These are phyloP conservation scores for Calameuta filiformis DNA, from an alignment of 2,888 invertebrate genomes.

Conservation along the genomic window DNA sequence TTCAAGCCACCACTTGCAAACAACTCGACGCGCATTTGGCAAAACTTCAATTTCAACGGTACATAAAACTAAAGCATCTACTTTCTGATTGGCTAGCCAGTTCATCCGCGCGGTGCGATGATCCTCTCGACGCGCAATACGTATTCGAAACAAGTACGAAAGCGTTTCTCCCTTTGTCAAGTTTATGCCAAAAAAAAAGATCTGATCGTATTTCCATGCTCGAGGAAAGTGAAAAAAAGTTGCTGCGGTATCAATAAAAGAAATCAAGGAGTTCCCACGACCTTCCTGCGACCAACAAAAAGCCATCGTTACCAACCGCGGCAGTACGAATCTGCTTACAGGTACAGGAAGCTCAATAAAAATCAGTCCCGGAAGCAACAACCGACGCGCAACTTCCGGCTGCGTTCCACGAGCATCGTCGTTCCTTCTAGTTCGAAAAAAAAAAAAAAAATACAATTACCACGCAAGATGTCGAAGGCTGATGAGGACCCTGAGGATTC, in stretches of 20 bases:
- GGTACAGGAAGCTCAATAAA: background rate
- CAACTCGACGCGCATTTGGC: constrained; percentile 13
- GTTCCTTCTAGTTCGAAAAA: background rate
- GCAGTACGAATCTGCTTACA: background rate
- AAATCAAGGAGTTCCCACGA: background rate
- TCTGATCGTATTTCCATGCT: background rate
- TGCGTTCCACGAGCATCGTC: background rate
- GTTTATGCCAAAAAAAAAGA: background rate
- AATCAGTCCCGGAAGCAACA: background rate
- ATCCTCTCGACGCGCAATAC: background rate
- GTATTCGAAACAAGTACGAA: background rate
- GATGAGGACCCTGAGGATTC: background rate
- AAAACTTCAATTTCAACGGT: constrained; percentile 7
- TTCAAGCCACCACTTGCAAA: background rate
- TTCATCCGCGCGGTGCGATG: background rate
- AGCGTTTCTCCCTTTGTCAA: background rate
- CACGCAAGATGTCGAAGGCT: background rate
- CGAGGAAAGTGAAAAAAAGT: background rate
- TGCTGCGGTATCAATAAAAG: background rate
- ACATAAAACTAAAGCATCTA: background rate
- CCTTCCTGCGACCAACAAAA: background rate
- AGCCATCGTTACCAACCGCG: background rate
- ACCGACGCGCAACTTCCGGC: background rate
- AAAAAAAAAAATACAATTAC: too few species aligned
- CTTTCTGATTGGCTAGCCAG: background rate